phyloP scores from a whole-genome alignment of 2,888 invertebrate species.

The Pandemis cinnamomeana region DNA sequence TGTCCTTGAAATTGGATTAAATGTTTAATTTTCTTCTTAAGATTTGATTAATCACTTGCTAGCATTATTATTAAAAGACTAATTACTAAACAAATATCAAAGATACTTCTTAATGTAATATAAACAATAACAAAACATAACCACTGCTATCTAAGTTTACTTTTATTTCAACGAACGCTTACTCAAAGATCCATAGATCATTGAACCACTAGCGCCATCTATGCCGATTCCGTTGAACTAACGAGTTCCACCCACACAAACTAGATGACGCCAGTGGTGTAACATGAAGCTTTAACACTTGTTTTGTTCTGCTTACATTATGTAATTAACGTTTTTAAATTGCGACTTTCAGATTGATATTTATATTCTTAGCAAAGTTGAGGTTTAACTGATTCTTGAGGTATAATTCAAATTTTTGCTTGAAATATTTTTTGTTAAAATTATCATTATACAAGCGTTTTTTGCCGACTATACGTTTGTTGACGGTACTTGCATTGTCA shows the following conservation, averaged over 20 bases:
- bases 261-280: conserved; percentile 28
- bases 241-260: conserved; percentile 12
- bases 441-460: too few species aligned
- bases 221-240: conserved; percentile 21
- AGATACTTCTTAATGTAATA: neutral
- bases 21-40: neutral
- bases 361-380: too few species aligned
- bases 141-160: neutral
- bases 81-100: too few species aligned
- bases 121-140: neutral
- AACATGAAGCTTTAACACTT: neutral
- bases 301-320: neutral
- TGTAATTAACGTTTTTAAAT: neutral
- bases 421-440: too few species aligned
- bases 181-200: conserved; percentile 33
- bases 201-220: conserved; percentile 36
- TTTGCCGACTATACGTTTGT: too few species aligned
- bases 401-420: too few species aligned
- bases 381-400: too few species aligned
- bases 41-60: too few species aligned
- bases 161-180: neutral
- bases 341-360: too few species aligned
- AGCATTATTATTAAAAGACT: too few species aligned
- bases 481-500: too few species aligned
- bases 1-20: neutral